Evolutionary conservation across 2,797 vertebrate species (phyloP).

Genomic region (Falco concolor): DNA sequence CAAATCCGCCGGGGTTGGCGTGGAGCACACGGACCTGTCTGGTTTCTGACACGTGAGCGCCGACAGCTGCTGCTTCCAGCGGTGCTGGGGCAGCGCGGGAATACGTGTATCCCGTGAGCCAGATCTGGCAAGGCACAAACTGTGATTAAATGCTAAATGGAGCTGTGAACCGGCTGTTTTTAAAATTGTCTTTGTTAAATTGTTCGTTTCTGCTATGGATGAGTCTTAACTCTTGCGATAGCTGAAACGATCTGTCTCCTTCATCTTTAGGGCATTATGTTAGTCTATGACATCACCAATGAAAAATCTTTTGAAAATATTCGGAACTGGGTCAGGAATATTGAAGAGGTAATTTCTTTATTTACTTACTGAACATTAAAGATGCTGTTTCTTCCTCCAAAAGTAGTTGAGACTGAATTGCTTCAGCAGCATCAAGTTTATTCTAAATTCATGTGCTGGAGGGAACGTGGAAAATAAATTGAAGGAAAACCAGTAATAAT

Average conservation of each 20-base stretch:
- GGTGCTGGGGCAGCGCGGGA: accelerated
- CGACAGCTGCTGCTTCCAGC: no score
- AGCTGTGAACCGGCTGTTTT: background rate
- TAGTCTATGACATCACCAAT: conserved; percentile 98
- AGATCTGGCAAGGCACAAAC: no score
- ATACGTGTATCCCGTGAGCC: accelerated
- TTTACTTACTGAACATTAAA: background rate
- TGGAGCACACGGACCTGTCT: accelerated
- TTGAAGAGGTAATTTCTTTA: conserved; percentile 85
- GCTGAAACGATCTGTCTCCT: background rate
- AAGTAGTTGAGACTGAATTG: background rate
- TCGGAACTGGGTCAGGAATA: conserved; percentile 98
- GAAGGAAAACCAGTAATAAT: accelerated
- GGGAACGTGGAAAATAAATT: background rate
- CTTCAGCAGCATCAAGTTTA: accelerated
- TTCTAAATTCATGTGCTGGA: accelerated
- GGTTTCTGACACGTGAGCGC: accelerated
- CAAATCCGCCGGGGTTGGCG: accelerated
- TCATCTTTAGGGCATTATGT: conserved; percentile 89
- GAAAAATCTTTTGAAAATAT: conserved; percentile 99
- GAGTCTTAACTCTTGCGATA: no score
- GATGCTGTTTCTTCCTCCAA: background rate
- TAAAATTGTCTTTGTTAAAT: background rate
- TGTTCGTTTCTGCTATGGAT: accelerated
- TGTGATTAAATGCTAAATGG: accelerated